Evolutionary conservation across 1,140 invertebrate species (phyloP), one percentile per base, ranked within the genome.

Genomic region (Nephotettix cincticeps): DNA sequence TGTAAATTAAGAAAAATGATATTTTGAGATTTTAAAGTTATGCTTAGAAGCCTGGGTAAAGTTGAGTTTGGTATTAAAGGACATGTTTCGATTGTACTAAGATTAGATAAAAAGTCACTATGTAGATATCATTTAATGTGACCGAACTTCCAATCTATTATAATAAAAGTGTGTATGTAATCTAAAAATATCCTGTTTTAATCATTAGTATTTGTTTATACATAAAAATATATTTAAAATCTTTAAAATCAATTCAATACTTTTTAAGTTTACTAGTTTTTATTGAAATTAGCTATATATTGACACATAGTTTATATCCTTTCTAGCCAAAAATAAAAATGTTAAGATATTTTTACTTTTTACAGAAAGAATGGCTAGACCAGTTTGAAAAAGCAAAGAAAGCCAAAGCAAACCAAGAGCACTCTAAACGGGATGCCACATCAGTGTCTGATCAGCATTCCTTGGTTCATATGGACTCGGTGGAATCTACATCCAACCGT

Each of bases 351-450:
- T 40, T 43, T 47, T 78, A 71, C 25, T 76, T 70, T 75, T 80
- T 84, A 11, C 77, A 94, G 89, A 93, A 94, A 83, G 93, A 97
- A 78, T 98, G 96, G 96, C 83, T 99, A 70, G 94, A 97, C 74
- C 92, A 94, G 78, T 91, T 97, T 78, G 96, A 98, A 77, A 86
- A 92, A 75, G 93, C 94, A 0, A 98, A 98, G 81, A 95, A 94
- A 81, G 88, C 90, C 73, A 87, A 91, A 80, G 83, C 92, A 69
- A 83, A 87, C 6, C 87, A 90, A 74, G 90, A 92, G 71, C 86
- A 87, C 75, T 84, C 83, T 40, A 88, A 88, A 75, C 77, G 79
- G 63, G 81, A 81, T 72, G 69, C 75, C 21, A 28, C 66, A 6
- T 58, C 30, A 36, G 64, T 69, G n/a, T 71, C 75, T 58, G 82